Conservation (phyloP, 1,140 invertebrate genomes). For the Drosophila pruinosa region DNA sequence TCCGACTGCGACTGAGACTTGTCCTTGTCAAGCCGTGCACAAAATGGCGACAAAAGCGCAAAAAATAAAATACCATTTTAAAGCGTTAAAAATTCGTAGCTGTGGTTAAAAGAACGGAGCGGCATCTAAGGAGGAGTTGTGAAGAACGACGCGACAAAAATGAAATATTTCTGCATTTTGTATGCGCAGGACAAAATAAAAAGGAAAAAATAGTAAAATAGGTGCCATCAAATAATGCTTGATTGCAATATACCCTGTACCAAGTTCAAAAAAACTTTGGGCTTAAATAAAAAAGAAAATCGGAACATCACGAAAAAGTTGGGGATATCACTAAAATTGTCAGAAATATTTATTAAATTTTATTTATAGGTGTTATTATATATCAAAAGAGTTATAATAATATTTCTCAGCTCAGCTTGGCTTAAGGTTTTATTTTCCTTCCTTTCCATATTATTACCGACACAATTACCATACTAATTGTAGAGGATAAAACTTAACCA, state of each 20-base stretch:
- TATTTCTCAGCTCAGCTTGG: too few relatives aligned
- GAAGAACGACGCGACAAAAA: slow-evolving; percentile 40
- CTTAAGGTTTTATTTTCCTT: too few relatives aligned
- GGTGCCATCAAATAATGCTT: not conserved
- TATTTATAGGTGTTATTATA: too few relatives aligned
- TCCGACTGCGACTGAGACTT: slow-evolving; percentile 8
- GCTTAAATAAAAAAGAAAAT: too few relatives aligned
- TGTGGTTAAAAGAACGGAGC: slow-evolving; percentile 41
- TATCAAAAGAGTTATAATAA: too few relatives aligned
- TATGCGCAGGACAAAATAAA: slow-evolving; percentile 20
- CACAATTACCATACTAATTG: too few relatives aligned
- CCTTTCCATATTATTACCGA: too few relatives aligned
- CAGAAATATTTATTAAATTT: too few relatives aligned
- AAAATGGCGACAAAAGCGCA: slow-evolving; percentile 63
- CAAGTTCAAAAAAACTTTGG: too few relatives aligned
- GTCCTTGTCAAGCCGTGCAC: slow-evolving; percentile 42
- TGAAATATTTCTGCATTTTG: slow-evolving; percentile 47
- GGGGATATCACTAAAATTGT: too few relatives aligned
- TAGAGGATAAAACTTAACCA: not conserved
- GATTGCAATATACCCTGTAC: not conserved
- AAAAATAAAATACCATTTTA: slow-evolving; percentile 57
- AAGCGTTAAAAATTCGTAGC: slow-evolving; percentile 65
- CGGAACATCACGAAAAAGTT: too few relatives aligned
- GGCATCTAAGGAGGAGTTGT: not conserved
- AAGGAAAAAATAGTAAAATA: slow-evolving; percentile 10